Base-by-base conservation (phyloP, 2,113 vertebrate genomes). In the Oncorhynchus clarkii region DNA sequence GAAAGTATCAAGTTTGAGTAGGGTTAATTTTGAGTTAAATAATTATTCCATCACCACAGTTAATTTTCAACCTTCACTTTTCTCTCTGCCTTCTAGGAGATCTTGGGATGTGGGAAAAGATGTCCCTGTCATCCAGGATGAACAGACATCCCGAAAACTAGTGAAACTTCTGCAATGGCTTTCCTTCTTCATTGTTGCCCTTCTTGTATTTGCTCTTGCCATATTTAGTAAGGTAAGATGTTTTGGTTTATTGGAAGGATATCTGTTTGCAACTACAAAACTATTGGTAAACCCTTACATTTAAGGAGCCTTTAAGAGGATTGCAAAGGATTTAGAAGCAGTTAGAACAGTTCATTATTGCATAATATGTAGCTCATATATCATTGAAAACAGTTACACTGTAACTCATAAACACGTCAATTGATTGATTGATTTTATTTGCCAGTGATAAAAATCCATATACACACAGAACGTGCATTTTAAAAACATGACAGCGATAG, bases 181-280 rank as follows among this genome's bases (percentile, higher is more conserved):
- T 8, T 26, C 60, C 70, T 80, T 67, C 45, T 34, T 57, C 1
- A 22, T 73, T 7, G 62, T 79, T 6, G 75, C 74, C 12, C 2
- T 85, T 6, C 1, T 82, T 34, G 78, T 85, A 45, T 85, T 82
- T 75, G 72, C 57, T 1, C 27, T 85, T 0, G 77, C 74, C n/a
- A 82, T 85, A 71, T 67, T 82, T 67, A 85, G 83, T 68, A 85
- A 85, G 68, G 83, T 85, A 70, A 71, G 73, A 14, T 3, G 39
- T 39, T 6, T 48, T 62, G 6, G 12, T 34, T 22, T 45, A 26
- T 4, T 4, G 6, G 62, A 11, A 27, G 26, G 6, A 45, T 14
- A 45, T 45, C 11, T 11, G 9, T 45, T 45, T 12, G 39, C 9
- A 45, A 12, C 39, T 11, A 45, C 0, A 20, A 20, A 57, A 57